Base-by-base conservation (phyloP, 2,888 invertebrate species). In the Campoplex nolae region DNA sequence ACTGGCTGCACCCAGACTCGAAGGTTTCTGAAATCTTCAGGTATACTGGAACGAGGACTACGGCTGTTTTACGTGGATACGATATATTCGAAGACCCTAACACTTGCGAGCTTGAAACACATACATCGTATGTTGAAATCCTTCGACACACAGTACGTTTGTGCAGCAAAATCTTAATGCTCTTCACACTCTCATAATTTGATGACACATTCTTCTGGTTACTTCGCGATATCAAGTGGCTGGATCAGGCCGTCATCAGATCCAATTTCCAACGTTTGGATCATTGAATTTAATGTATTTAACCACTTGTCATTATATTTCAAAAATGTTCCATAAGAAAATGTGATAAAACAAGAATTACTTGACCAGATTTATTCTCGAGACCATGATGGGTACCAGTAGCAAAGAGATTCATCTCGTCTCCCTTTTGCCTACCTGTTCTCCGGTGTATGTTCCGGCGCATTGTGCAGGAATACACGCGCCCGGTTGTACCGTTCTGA, bases 401-500 rank as follows among this genome's bases (percentile, higher is more conserved):
- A 78, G 79, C 48, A 16, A 65, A 81, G 54, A 74, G 38, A 74
- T 81, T 38, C 73, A 76, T 71, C 62, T 70, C 70, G 71, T 79
- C 83, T 86, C 83, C 77, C 74, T 85, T 86, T 86, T 84, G 83
- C 75, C 86, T 85, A 73, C 56, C 48, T 84, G 54, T 70, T 67
- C 70, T 77, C 18, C 70, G n/a, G 65, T 76, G 23, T 73, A 81
- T 76, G 74, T 77, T 67, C 67, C 83, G 8, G 68, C 81, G 70
- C 73, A 89, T 86, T 84, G 88, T 85, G 88, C 76, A 80, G 73
- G 35, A 62, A 13, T 32, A 62, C 73, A 51, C 73, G 79, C 73
- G 71, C 74, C 58, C 85, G 82, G 89, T 88, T 90, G 90, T 91
- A 90, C 84, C 88, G 88, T 90, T 90, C 91, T 91, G 91, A 92